Evolutionary conservation across 2,113 vertebrate species (phyloP).

Genomic region (Leptobrachium leishanense): DNA sequence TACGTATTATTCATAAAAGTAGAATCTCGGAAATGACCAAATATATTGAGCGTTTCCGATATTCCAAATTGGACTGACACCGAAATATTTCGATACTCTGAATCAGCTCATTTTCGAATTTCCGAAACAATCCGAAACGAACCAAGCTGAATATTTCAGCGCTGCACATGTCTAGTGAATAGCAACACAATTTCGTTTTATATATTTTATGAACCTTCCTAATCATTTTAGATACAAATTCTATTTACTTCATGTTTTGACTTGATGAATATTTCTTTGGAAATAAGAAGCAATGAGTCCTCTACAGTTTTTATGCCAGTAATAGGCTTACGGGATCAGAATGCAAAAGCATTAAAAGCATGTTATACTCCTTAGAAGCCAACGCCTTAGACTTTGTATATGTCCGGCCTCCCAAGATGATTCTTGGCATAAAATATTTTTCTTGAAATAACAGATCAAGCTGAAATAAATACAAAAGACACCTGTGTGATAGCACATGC

Average conservation of each 20-base stretch:
- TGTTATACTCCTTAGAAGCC: constrained; percentile 16
- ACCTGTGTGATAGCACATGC: neutral
- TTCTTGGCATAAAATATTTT: constrained; percentile 1
- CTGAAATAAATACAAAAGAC: neutral
- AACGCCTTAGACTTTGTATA: constrained; percentile 16
- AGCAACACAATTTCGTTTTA: too few species aligned
- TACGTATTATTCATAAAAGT: too few species aligned
- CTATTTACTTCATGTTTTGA: constrained; percentile 10
- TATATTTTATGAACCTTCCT: neutral
- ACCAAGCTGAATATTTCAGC: too few species aligned
- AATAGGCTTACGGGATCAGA: constrained; percentile 24
- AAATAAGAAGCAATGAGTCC: neutral
- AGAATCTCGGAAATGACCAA: too few species aligned
- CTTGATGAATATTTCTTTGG: constrained; percentile 7
- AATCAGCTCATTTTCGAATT: too few species aligned
- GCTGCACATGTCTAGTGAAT: too few species aligned
- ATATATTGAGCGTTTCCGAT: too few species aligned
- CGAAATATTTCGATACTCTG: too few species aligned
- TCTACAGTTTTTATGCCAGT: constrained; percentile 12
- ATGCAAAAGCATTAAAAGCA: constrained; percentile 29
- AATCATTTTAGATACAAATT: neutral
- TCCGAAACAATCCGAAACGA: too few species aligned
- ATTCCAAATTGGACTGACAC: too few species aligned
- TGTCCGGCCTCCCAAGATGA: constrained; percentile 29
- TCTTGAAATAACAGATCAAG: neutral